Evolutionary conservation across 2,797 vertebrate species (phyloP).

Genomic region (Labeo calbasu): DNA sequence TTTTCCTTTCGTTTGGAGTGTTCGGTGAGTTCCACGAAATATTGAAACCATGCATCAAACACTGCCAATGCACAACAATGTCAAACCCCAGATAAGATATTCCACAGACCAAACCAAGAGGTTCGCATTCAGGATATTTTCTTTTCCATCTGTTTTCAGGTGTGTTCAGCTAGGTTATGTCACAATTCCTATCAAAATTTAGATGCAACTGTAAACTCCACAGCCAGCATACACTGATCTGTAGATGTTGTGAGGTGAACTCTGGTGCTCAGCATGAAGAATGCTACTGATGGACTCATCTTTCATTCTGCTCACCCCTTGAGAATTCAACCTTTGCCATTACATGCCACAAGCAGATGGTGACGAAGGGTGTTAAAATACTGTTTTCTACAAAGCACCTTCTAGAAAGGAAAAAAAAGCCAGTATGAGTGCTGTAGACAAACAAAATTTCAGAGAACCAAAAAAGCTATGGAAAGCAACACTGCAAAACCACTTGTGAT

Average conservation of each 20-base stretch:
- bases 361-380: slow-evolving; percentile 60
- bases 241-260: background rate
- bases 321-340: slow-evolving; percentile 69
- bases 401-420: slow-evolving; percentile 59
- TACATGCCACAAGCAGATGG: slow-evolving; percentile 72
- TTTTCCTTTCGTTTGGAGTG: too few relatives aligned
- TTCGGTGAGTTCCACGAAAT: too few relatives aligned
- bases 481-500: background rate
- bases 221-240: background rate
- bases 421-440: background rate
- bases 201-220: background rate
- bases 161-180: background rate
- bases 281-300: slow-evolving; percentile 63
- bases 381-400: slow-evolving; percentile 54
- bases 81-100: background rate
- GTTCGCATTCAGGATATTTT: background rate
- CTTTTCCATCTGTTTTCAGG: background rate
- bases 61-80: background rate
- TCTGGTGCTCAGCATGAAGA: slow-evolving; percentile 58
- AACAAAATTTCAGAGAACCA: slow-evolving; percentile 5
- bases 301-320: slow-evolving; percentile 58
- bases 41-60: too few relatives aligned
- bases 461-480: background rate
- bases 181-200: background rate
- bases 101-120: background rate